Percentiles rank a stretch among this genome's conserved stretches.
Evolutionary conservation across 1,140 invertebrate genomes (phyloP).

Genomic region (Spodoptera litura): DNA sequence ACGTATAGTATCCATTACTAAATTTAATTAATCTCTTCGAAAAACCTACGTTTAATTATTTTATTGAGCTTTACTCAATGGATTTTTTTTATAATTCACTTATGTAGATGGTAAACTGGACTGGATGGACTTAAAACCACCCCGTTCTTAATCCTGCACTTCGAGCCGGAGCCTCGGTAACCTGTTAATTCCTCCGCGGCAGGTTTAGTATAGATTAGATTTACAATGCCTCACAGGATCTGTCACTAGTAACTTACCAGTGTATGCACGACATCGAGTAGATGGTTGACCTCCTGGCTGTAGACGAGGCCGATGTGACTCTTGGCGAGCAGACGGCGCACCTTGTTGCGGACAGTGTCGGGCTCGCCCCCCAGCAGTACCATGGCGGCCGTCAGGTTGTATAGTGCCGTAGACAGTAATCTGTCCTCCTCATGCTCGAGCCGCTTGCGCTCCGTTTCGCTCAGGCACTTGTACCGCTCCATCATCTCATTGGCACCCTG

Average conservation of each 20-base stretch:
- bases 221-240: too few species aligned
- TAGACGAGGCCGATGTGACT: constrained; percentile 99
- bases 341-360: constrained; percentile 95
- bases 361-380: constrained; percentile 97
- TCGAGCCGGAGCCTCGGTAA: too few species aligned
- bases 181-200: too few species aligned
- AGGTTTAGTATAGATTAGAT: too few species aligned
- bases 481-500: constrained; percentile 99
- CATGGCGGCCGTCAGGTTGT: constrained; percentile 98
- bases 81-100: too few species aligned
- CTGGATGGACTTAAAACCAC: too few species aligned
- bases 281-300: constrained; percentile 98
- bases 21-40: too few species aligned
- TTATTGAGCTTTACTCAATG: too few species aligned
- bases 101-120: too few species aligned
- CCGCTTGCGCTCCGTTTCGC: constrained; percentile 97
- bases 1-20: too few species aligned
- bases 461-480: constrained; percentile 97
- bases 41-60: too few species aligned
- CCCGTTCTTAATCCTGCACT: too few species aligned
- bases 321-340: constrained; percentile 97
- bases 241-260: constrained; percentile 88
- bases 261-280: constrained; percentile 97
- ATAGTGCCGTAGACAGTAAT: constrained; percentile 97
- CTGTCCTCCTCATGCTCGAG: constrained; percentile 99